Evolutionary conservation across 2,888 invertebrate genomes (phyloP).

Genomic region (Andrena trimmerana): DNA sequence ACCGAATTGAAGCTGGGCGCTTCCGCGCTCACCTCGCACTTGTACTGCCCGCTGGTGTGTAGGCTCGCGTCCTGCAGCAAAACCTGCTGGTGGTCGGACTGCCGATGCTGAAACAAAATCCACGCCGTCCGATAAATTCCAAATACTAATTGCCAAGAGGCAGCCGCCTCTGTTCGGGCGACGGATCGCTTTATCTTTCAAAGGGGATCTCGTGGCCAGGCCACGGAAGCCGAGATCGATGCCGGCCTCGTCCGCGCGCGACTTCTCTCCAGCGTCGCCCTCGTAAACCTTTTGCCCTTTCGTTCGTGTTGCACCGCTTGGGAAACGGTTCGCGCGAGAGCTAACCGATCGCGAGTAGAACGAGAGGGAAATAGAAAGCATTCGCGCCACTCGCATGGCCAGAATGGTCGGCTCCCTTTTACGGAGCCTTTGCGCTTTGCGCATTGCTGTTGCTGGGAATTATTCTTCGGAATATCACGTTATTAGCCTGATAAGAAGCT

Average conservation of each 20-base stretch:
- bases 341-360: constrained; percentile 9
- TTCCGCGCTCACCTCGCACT: constrained; percentile 86
- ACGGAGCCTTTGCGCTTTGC: too few species aligned
- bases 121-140: constrained; percentile 1
- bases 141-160: not conserved
- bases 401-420: too few species aligned
- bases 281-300: not conserved
- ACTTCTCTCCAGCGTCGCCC: not conserved
- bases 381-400: too few species aligned
- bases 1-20: constrained; percentile 86
- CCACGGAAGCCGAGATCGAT: constrained; percentile 21
- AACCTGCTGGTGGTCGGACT: constrained; percentile 82
- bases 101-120: constrained; percentile 80
- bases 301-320: not conserved
- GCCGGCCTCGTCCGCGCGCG: constrained; percentile 4
- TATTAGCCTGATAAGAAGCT: constrained; percentile 52
- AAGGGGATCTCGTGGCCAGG: constrained; percentile 5
- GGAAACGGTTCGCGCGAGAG: not conserved
- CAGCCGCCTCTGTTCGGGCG: too few species aligned
- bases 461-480: constrained; percentile 50
- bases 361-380: too few species aligned
- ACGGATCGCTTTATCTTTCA: constrained; percentile 13
- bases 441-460: constrained; percentile 6
- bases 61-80: constrained; percentile 82
- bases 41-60: constrained; percentile 85